Base-by-base conservation (phyloP, 2,113 vertebrate species). In the Alligator mississippiensis region DNA sequence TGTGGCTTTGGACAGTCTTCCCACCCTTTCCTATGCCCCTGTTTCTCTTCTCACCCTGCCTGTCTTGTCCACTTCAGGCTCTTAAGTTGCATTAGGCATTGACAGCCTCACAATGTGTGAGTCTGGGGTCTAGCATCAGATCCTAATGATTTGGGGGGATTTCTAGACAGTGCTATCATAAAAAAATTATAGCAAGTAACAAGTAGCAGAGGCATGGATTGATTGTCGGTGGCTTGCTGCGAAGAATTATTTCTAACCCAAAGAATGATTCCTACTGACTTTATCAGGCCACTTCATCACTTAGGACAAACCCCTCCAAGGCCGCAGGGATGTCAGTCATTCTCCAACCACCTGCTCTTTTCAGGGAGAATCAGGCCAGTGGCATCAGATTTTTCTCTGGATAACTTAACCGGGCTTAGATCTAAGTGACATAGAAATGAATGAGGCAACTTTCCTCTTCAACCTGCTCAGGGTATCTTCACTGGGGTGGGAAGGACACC, bases 401-500 rank as follows among this genome's bases (percentile, higher is more conserved):
- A 34, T 47, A 47, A 72, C 34, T 19, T 47, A 54, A 24, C 25
- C 3, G 9, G 21, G 28, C 59, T 80, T 82, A 81, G 64, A 57
- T 27, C 27, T 16, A 47, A 24, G 22, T 13, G 25, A 55, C 1
- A 1, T 1, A 9, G 30, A 18, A 68, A 58, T 30, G 54, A 24
- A 25, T 0, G 1, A 58, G 3, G 4, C n/a, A 25, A 16, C 4
- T 85, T 91, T 82, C 38, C 38, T 62, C n/a, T 85, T 38, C 22
- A 86, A 57, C 70, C 62, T 76, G 14, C 59, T 77, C 14, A 77
- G 68, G 75, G 38, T 80, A 19, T 90, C 90, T 90, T 86, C 66
- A 38, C 3, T 17, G 11, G 55, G 55, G 28, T 90, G 25, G 11
- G 27, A 80, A 79, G 27, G 34, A 68, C 3, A 2, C 14, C 30